phyloP scores from a whole-genome alignment of 2,113 vertebrate species.

The Ranitomeya imitator region DNA sequence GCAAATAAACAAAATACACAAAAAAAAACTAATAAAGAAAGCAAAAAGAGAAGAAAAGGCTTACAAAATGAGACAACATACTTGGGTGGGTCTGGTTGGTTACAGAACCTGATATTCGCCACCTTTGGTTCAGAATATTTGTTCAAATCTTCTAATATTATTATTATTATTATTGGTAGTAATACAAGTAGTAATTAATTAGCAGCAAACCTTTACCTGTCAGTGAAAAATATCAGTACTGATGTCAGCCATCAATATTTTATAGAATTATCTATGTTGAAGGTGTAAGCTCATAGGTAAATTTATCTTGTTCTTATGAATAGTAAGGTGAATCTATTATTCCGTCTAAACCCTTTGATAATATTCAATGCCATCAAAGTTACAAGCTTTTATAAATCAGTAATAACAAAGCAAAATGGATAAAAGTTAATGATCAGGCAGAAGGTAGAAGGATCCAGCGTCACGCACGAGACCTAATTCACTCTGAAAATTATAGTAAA shows the following conservation, averaged over 20 bases:
- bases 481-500: background rate
- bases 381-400: background rate
- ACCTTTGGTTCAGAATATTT: background rate
- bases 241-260: background rate
- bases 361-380: background rate
- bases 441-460: background rate
- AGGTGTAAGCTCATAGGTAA: background rate
- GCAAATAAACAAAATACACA: background rate
- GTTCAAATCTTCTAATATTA: background rate
- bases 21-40: background rate
- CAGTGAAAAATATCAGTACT: background rate
- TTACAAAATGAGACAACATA: background rate
- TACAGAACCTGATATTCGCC: background rate
- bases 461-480: background rate
- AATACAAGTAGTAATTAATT: background rate
- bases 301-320: background rate
- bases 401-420: background rate
- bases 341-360: background rate
- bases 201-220: background rate
- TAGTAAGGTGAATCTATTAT: slow-evolving; percentile 19
- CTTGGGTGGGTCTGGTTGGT: background rate
- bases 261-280: background rate
- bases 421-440: background rate
- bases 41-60: too few relatives aligned
- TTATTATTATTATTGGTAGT: background rate